Conservation (phyloP, 1,140 invertebrate genomes). For the Ostrea edulis region DNA sequence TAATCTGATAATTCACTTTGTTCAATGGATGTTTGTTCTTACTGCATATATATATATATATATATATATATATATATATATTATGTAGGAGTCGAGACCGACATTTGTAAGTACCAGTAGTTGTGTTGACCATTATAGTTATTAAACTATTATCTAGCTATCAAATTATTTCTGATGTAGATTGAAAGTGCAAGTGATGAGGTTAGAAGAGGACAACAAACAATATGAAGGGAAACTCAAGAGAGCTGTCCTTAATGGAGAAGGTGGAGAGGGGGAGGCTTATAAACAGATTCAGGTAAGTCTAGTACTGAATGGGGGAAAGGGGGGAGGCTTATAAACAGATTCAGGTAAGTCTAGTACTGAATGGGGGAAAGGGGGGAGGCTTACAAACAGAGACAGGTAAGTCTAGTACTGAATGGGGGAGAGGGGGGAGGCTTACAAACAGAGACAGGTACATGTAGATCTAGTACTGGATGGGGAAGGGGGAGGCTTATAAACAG, state of each 20-base stretch:
- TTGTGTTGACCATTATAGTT: too few relatives aligned
- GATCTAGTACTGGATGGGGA: background rate
- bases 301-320: background rate
- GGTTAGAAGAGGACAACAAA: conserved; percentile 66
- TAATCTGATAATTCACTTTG: too few relatives aligned
- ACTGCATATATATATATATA: too few relatives aligned
- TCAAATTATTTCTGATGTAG: conserved; percentile 46
- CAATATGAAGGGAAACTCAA: conserved; percentile 67
- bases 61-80: too few relatives aligned
- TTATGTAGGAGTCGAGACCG: too few relatives aligned
- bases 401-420: background rate
- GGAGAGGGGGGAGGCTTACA: background rate
- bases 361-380: background rate
- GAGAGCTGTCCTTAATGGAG: conserved; percentile 61
- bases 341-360: background rate
- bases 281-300: conserved; percentile 62
- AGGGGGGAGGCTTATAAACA: background rate
- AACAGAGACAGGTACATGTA: background rate
- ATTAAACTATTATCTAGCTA: too few relatives aligned
- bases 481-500: too few relatives aligned
- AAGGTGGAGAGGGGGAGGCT: conserved; percentile 54
- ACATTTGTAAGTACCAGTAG: too few relatives aligned
- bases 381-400: conserved; percentile 57
- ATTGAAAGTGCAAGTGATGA: conserved; percentile 63
- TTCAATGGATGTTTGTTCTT: too few relatives aligned